Conservation (phyloP, 2,797 vertebrate genomes). For the Sparus aurata region DNA sequence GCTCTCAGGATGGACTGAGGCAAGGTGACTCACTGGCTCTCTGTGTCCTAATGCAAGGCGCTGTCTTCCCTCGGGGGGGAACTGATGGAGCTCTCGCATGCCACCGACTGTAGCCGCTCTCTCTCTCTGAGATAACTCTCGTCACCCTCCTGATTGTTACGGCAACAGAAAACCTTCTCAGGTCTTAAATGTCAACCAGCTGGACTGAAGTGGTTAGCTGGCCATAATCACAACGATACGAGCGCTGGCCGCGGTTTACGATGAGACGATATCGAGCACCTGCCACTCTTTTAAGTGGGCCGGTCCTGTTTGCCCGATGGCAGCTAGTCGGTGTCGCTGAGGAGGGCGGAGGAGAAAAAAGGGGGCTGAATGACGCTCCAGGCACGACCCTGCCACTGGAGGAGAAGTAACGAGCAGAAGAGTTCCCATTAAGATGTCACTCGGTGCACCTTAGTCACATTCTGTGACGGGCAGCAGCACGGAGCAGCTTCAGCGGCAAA, state of each 20-base stretch:
- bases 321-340: conserved; percentile 44
- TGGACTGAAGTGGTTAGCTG: too few species aligned
- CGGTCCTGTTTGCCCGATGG: conserved; percentile 50
- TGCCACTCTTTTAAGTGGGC: conserved; percentile 31
- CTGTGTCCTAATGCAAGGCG: conserved; percentile 71
- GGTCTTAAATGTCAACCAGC: conserved; percentile 14
- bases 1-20: conserved; percentile 72
- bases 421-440: conserved; percentile 69
- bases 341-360: conserved; percentile 40
- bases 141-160: conserved; percentile 36
- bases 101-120: conserved; percentile 26
- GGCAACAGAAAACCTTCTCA: conserved; percentile 29
- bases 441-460: conserved; percentile 61
- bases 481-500: conserved; percentile 27
- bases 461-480: conserved; percentile 39
- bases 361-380: conserved; percentile 53
- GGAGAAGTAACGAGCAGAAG: conserved; percentile 70
- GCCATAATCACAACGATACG: background rate
- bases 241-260: background rate
- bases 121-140: conserved; percentile 12
- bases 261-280: conserved; percentile 24
- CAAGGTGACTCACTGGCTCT: conserved; percentile 79
- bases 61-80: conserved; percentile 65
- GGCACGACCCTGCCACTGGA: conserved; percentile 67
- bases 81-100: conserved; percentile 75